Conservation (phyloP, 1,140 invertebrate genomes). For the Protaetia brevitarsis region DNA sequence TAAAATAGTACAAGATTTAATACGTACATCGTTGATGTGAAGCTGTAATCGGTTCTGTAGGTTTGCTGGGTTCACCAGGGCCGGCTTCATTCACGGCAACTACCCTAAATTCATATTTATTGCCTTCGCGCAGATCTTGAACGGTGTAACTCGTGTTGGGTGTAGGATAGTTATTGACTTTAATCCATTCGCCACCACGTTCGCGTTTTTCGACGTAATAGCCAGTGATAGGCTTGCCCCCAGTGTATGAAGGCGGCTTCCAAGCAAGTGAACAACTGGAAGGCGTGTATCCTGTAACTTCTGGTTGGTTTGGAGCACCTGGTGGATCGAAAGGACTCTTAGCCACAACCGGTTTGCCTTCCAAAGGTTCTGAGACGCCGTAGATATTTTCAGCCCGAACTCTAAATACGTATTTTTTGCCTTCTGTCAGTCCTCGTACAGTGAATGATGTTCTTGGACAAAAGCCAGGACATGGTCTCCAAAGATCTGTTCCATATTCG, state of each 20-base stretch:
- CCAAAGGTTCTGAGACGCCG: conserved; percentile 90
- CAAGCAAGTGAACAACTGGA: conserved; percentile 81
- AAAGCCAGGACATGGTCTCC: conserved; percentile 87
- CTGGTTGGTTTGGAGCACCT: conserved; percentile 89
- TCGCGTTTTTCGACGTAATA: conserved; percentile 96
- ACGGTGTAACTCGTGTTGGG: conserved; percentile 91
- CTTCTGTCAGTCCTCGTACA: conserved; percentile 89
- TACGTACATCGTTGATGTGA: conserved; percentile 79
- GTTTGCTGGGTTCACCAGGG: conserved; percentile 88
- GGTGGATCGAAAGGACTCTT: conserved; percentile 98
- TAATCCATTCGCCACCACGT: conserved; percentile 91
- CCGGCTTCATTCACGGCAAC: conserved; percentile 94
- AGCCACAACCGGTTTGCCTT: conserved; percentile 84
- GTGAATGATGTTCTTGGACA: conserved; percentile 85
- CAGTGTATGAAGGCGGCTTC: conserved; percentile 87
- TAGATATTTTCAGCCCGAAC: conserved; percentile 97
- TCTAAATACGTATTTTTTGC: conserved; percentile 93
- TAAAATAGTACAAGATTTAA: neutral
- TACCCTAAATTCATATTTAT: conserved; percentile 92
- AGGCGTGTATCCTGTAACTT: conserved; percentile 87
- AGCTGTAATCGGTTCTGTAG: conserved; percentile 89
- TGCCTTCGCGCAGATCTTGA: conserved; percentile 84
- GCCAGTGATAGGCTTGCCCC: conserved; percentile 91
- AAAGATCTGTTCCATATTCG: conserved; percentile 79
- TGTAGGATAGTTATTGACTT: conserved; percentile 89